Percentiles rank a stretch among this genome's conserved stretches.
Conservation (phyloP, 2,888 invertebrate species). For the Melieria crassipennis region DNA sequence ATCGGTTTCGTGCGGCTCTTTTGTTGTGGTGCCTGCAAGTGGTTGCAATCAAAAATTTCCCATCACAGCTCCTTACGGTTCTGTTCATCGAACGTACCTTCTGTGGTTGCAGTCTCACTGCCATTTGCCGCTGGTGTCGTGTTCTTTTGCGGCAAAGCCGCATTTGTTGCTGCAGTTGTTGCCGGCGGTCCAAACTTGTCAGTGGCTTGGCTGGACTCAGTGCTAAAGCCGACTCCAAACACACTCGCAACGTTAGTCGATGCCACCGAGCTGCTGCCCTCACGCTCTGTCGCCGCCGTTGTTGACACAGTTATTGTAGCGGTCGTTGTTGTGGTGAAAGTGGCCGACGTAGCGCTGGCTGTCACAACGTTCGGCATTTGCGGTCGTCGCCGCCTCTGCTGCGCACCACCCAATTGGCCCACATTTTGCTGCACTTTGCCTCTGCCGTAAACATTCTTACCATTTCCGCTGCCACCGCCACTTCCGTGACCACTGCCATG, state of each 20-base stretch:
- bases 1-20: neutral
- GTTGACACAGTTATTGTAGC: constrained; percentile 24
- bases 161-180: constrained; percentile 14
- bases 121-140: neutral
- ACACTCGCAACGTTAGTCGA: constrained; percentile 8
- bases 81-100: neutral
- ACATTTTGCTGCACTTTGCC: constrained; percentile 12
- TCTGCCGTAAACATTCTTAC: constrained; percentile 31
- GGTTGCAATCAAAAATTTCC: neutral
- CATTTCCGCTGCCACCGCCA: constrained; percentile 35
- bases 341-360: neutral
- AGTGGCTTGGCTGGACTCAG: constrained; percentile 9
- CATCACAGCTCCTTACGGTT: neutral
- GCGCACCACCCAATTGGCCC: constrained; percentile 22
- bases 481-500: constrained; percentile 21
- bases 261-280: constrained; percentile 14
- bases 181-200: neutral
- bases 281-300: constrained; percentile 24
- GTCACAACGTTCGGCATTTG: constrained; percentile 36
- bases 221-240: constrained; percentile 17
- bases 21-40: constrained; percentile 7
- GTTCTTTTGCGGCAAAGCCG: constrained; percentile 10
- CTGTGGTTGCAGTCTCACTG: neutral
- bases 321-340: constrained; percentile 25
- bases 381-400: constrained; percentile 40